These are phyloP conservation scores for Scartelaos histophorus DNA, from an alignment of 2,113 vertebrate genomes.

Conservation along the genomic window DNA sequence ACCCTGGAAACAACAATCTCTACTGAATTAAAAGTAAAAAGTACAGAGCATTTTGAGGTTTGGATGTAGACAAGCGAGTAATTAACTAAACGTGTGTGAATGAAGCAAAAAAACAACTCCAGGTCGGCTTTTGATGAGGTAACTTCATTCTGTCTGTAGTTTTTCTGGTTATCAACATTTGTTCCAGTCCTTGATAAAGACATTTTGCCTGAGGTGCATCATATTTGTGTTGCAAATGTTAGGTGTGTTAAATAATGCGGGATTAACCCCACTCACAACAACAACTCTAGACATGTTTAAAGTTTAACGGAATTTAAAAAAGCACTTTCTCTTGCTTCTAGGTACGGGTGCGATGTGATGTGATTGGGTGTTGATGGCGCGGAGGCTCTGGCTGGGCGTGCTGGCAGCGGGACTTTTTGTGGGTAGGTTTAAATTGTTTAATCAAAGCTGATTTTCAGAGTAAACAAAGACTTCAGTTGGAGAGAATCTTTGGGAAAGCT, in stretches of 20 bases:
- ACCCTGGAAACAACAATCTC: too few species aligned
- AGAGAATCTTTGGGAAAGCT: background rate
- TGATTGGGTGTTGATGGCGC: conserved; percentile 38
- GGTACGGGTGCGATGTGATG: background rate
- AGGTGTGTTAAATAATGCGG: background rate
- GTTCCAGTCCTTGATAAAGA: background rate
- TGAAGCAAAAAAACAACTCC: too few species aligned
- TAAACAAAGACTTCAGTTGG: background rate
- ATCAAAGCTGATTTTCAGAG: background rate
- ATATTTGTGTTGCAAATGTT: background rate
- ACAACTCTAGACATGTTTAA: background rate
- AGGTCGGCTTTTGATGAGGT: too few species aligned
- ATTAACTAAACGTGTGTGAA: too few species aligned
- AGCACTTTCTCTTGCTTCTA: background rate
- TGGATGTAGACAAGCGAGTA: too few species aligned
- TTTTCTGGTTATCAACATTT: too few species aligned
- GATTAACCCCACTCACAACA: background rate
- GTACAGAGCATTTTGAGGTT: too few species aligned
- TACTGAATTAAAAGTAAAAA: too few species aligned
- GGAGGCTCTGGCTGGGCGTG: conserved; percentile 27
- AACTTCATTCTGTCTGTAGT: too few species aligned
- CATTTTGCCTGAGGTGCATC: background rate
- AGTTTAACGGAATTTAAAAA: background rate
- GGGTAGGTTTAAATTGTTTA: conserved; percentile 29
- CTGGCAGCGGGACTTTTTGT: conserved; percentile 20